These are phyloP conservation scores for Sipha flava DNA, from an alignment of 1,140 invertebrate genomes.

Conservation along the genomic window DNA sequence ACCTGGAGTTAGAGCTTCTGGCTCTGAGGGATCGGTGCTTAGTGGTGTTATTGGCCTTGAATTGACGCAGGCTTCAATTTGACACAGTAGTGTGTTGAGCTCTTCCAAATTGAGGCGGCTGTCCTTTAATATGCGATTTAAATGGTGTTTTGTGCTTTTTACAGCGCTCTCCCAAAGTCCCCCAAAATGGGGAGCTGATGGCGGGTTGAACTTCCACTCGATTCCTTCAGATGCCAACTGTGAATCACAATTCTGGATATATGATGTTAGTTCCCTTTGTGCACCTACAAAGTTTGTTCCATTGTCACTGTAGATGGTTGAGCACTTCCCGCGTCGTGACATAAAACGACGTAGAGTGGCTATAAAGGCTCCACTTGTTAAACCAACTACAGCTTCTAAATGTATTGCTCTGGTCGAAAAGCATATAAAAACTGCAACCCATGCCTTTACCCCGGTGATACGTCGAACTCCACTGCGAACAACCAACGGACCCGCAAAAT, in stretches of 20 bases:
- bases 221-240: conserved; percentile 34
- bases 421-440: neutral
- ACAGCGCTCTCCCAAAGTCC: conserved; percentile 41
- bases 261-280: too few relatives aligned
- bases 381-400: neutral
- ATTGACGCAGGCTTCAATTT: conserved; percentile 38
- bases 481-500: neutral
- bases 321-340: too few relatives aligned
- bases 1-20: neutral
- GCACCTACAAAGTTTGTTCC: too few relatives aligned
- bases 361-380: neutral
- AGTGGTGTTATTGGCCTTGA: conserved; percentile 31
- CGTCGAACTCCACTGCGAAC: neutral
- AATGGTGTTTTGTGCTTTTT: conserved; percentile 38
- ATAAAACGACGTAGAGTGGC: too few relatives aligned
- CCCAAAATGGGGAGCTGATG: conserved; percentile 39
- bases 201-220: conserved; percentile 40
- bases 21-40: neutral
- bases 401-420: neutral
- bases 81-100: conserved; percentile 34
- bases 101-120: conserved; percentile 34
- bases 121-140: conserved; percentile 34
- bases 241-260: neutral
- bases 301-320: too few relatives aligned
- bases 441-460: neutral